phyloP scores from a whole-genome alignment of 1,140 invertebrate genomes.

The Rhopalosiphum maidis region DNA sequence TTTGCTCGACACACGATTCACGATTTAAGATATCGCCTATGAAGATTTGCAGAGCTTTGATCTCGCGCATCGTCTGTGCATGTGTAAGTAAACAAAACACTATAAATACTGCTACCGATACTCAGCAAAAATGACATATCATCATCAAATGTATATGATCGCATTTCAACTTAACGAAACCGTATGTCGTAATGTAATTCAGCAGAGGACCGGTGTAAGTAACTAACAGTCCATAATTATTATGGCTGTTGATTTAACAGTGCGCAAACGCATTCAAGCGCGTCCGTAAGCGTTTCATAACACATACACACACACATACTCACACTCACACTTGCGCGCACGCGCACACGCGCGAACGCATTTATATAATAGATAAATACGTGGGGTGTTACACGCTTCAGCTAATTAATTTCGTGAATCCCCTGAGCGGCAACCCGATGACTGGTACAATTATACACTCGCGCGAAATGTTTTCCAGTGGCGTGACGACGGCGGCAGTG shows the following conservation, averaged over 20 bases:
- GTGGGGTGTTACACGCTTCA: background rate
- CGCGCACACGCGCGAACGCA: background rate
- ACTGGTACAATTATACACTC: background rate
- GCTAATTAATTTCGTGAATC: slow-evolving; percentile 20
- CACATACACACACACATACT: too few relatives aligned
- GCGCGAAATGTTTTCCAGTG: slow-evolving; percentile 14
- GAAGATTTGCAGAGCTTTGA: too few relatives aligned
- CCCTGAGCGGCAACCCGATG: background rate
- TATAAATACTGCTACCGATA: too few relatives aligned
- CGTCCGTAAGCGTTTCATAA: background rate
- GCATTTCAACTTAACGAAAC: background rate
- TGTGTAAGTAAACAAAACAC: too few relatives aligned
- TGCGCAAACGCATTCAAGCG: background rate
- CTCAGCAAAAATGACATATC: too few relatives aligned
- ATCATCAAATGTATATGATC: too few relatives aligned
- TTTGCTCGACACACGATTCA: too few relatives aligned
- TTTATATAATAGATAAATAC: slow-evolving; percentile 20
- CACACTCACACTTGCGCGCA: background rate
- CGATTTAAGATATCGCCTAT: too few relatives aligned
- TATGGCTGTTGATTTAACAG: background rate
- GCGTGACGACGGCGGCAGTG: background rate
- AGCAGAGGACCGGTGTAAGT: background rate
- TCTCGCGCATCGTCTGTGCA: too few relatives aligned
- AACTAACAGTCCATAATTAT: background rate
- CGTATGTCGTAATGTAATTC: background rate